A percentile compares a stretch with the other conserved stretches of the same genome.
Evolutionary conservation across 1,140 invertebrate species (phyloP).

Genomic region (Cecropterus lyciades): DNA sequence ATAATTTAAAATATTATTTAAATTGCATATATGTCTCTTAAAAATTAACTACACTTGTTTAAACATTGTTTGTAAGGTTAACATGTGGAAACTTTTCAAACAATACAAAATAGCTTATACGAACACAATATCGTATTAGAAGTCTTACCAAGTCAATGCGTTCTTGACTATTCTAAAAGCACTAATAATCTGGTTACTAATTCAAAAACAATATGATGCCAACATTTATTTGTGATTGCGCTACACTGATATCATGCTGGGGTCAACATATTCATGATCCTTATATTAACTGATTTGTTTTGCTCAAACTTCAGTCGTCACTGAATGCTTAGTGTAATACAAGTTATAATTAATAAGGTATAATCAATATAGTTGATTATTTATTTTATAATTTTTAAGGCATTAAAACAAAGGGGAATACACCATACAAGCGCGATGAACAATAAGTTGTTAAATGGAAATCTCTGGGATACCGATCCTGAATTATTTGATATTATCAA

Average conservation of each 20-base stretch:
- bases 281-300: conserved; percentile 43
- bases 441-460: conserved; percentile 82
- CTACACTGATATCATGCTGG: conserved; percentile 57
- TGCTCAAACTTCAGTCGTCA: conserved; percentile 14
- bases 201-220: not conserved
- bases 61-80: no score
- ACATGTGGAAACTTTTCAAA: no score
- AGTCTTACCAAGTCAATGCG: no score
- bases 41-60: no score
- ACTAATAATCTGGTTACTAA: no score
- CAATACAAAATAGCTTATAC: no score
- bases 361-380: no score
- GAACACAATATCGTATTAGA: no score
- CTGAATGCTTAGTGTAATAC: not conserved
- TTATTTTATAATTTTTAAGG: conserved; percentile 33
- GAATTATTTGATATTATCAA: conserved; percentile 93
- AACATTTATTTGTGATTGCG: conserved; percentile 71
- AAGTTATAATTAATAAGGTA: conserved; percentile 11
- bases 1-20: no score
- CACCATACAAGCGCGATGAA: conserved; percentile 59
- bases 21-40: no score
- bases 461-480: conserved; percentile 91
- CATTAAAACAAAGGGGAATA: conserved; percentile 40
- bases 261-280: conserved; percentile 57
- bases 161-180: no score